Conservation (phyloP, 2,113 vertebrate species). For the Dasyprocta punctata region DNA sequence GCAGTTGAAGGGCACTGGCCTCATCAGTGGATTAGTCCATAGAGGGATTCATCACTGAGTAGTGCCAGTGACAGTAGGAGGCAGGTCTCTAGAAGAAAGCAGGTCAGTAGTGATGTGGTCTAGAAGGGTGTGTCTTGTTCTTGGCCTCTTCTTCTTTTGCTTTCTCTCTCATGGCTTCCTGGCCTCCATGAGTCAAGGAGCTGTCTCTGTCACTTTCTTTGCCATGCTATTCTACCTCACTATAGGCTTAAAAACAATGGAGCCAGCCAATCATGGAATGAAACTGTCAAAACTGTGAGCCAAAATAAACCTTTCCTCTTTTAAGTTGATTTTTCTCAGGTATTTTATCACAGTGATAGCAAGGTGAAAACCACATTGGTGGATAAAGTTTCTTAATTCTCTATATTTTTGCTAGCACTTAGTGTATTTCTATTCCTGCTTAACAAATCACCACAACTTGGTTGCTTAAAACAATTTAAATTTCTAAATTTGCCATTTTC, state of each 20-base stretch:
- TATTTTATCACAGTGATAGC: background rate
- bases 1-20: background rate
- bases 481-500: background rate
- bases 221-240: background rate
- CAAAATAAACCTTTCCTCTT: background rate
- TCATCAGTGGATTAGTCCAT: background rate
- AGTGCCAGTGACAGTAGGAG: background rate
- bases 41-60: background rate
- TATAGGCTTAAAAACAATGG: background rate
- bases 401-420: slow-evolving; percentile 5
- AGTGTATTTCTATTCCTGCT: background rate
- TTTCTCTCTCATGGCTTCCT: background rate
- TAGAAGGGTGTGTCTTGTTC: background rate
- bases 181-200: background rate
- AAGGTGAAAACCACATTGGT: background rate
- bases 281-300: background rate
- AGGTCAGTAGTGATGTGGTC: background rate
- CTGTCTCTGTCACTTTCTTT: background rate
- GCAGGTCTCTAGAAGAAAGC: background rate
- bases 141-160: background rate
- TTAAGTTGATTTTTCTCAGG: background rate
- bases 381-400: background rate
- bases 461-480: slow-evolving; percentile 5
- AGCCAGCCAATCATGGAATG: background rate
- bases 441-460: background rate